phyloP scores from a whole-genome alignment of 2,797 vertebrate genomes.

The Mormyrops boulengeri region DNA sequence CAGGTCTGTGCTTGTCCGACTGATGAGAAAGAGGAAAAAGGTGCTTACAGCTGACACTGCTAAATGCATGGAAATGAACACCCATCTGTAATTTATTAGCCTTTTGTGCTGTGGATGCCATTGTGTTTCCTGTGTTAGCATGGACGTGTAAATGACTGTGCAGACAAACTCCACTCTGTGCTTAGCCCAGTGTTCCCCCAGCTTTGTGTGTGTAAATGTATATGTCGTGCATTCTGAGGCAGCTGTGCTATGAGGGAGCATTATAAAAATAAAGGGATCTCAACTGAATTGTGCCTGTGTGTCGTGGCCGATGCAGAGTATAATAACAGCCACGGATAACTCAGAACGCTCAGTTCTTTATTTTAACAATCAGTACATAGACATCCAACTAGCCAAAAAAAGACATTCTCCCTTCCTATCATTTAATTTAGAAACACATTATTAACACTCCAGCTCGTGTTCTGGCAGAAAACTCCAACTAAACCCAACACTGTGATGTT shows the following conservation, averaged over 20 bases:
- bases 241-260: neutral
- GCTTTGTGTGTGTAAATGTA: neutral
- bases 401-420: neutral
- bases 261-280: neutral
- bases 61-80: neutral
- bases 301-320: neutral
- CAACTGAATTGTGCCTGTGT: neutral
- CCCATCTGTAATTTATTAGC: neutral
- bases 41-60: neutral
- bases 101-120: neutral
- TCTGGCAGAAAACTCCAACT: neutral
- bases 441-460: neutral
- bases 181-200: neutral
- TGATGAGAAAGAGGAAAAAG: neutral
- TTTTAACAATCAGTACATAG: neutral
- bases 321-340: neutral
- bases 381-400: neutral
- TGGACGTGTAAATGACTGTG: neutral
- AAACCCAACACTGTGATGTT: neutral
- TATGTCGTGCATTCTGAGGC: neutral
- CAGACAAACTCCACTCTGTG: neutral
- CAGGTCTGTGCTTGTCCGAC: neutral
- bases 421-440: neutral
- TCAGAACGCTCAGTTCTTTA: neutral
- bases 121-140: neutral